Percentiles rank a stretch among this genome's conserved stretches.
phyloP scores from a whole-genome alignment of 2,888 invertebrate genomes.

The Drosophila emarginata region DNA sequence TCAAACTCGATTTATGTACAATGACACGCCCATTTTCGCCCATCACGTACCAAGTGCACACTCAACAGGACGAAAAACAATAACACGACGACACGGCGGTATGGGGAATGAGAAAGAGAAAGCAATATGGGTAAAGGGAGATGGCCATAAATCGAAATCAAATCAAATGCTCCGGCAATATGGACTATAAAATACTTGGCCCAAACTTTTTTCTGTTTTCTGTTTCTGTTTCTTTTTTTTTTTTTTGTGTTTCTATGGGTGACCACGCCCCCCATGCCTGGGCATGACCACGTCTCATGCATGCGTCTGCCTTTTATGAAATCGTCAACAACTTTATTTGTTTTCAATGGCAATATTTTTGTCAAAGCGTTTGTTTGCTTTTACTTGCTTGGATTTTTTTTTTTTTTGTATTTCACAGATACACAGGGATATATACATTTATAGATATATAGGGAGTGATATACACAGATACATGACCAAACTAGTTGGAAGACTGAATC shows the following conservation, averaged over 20 bases:
- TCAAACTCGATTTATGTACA: constrained; percentile 3
- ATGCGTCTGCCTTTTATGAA: constrained; percentile 60
- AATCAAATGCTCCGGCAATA: constrained; percentile 61
- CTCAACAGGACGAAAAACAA: constrained; percentile 8
- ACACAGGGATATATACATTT: constrained; percentile 17
- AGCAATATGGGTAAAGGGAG: not conserved
- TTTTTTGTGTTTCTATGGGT: not conserved
- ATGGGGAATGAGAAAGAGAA: constrained; percentile 9
- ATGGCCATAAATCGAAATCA: constrained; percentile 62
- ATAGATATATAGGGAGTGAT: not conserved
- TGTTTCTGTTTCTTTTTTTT: constrained; percentile 8
- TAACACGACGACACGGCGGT: constrained; percentile 1
- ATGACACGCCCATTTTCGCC: constrained; percentile 12
- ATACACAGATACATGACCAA: constrained; percentile 38
- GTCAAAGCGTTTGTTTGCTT: constrained; percentile 13
- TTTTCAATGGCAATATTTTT: constrained; percentile 77
- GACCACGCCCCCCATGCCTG: constrained; percentile 17
- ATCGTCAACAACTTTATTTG: constrained; percentile 77
- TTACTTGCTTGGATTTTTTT: not conserved
- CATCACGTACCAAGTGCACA: constrained; percentile 27
- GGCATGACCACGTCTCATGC: constrained; percentile 7
- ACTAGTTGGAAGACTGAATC: constrained; percentile 51
- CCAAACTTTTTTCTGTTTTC: constrained; percentile 34
- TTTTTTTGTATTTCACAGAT: constrained; percentile 18
- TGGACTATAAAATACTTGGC: constrained; percentile 59